Conservation (phyloP, 64 coral and sea anemone genomes). For the Dendrophyllia cribrosa region DNA sequence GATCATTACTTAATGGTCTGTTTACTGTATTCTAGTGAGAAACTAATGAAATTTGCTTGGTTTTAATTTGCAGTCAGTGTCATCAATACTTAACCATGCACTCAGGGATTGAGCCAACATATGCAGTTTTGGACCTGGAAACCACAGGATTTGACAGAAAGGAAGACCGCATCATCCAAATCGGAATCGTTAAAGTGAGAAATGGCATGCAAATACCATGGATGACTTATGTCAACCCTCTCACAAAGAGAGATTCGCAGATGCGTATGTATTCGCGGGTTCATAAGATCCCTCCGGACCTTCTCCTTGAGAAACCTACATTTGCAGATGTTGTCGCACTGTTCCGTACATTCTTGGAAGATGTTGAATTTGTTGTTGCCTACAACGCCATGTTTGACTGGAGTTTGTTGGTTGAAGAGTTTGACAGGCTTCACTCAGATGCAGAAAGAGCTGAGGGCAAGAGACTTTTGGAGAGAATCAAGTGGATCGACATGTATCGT, state of each 20-base stretch:
- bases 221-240: background rate
- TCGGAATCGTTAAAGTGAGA: background rate
- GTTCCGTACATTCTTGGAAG: background rate
- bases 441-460: too few species aligned
- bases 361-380: background rate
- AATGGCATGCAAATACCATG: background rate
- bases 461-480: background rate
- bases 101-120: background rate
- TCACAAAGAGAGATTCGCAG: background rate
- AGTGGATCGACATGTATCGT: background rate
- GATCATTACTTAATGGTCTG: too few species aligned
- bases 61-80: too few species aligned
- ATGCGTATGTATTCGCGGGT: background rate
- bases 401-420: background rate
- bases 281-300: background rate
- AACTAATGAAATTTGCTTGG: too few species aligned
- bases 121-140: constrained; percentile 3
- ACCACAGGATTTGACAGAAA: background rate
- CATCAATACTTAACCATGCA: background rate
- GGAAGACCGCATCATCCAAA: constrained; percentile 2
- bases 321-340: background rate
- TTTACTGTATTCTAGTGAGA: too few species aligned
- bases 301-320: background rate
- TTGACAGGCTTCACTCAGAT: background rate
- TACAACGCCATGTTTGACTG: background rate